Evolutionary conservation across 1,140 invertebrate genomes (phyloP).

Genomic region (Eubasilissa regina): DNA sequence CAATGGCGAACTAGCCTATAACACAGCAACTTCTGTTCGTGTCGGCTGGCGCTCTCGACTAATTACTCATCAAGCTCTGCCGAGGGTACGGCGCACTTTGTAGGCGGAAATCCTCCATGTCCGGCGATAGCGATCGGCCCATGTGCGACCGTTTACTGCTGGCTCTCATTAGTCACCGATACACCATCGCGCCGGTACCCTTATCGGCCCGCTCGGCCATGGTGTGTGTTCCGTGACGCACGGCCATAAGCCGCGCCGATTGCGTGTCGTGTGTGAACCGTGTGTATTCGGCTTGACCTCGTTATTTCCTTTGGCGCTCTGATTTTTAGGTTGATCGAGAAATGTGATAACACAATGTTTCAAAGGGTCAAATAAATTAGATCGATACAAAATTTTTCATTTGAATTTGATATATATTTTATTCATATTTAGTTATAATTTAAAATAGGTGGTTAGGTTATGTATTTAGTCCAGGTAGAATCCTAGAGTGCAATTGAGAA

Average conservation of each 20-base stretch:
- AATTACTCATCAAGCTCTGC: constrained; percentile 6
- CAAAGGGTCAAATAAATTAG: no score
- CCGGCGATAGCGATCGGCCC: constrained; percentile 37
- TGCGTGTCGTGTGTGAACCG: not conserved
- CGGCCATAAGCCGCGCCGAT: not conserved
- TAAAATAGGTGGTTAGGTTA: no score
- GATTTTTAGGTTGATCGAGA: not conserved
- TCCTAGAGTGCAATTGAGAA: no score
- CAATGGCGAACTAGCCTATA: not conserved
- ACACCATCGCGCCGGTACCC: not conserved
- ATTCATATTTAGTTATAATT: no score
- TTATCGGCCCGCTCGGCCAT: not conserved
- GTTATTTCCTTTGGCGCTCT: not conserved
- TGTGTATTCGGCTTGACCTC: constrained; percentile 7
- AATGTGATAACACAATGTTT: no score
- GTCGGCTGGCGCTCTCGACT: not conserved
- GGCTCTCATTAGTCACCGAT: constrained; percentile 35
- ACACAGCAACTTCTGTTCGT: not conserved
- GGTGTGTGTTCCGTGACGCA: not conserved
- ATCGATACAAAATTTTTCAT: no score
- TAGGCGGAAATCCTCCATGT: constrained; percentile 39
- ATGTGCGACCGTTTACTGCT: constrained; percentile 28
- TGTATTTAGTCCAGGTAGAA: no score
- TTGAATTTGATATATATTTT: no score
- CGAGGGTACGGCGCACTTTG: constrained; percentile 28